Base-by-base conservation (phyloP, 2,113 vertebrate genomes). In the Notothenia rossii region DNA sequence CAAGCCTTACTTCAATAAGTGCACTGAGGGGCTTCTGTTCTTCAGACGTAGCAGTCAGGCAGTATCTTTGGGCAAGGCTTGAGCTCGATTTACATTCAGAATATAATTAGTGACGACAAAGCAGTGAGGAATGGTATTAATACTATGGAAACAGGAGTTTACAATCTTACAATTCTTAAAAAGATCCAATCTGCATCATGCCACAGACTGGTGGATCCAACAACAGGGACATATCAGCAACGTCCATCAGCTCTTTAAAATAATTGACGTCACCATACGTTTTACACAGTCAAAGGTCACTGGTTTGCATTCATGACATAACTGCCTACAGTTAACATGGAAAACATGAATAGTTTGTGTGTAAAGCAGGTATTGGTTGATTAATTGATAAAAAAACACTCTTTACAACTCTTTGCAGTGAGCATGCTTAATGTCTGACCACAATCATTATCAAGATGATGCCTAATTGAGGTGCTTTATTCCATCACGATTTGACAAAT, bases 1-100 rank as follows among this genome's bases (percentile, higher is more conserved):
- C 70, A 74, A 40, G 67, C 40, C 18, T 10, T 1, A 4, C 58
- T 46, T 56, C 29, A 72, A 1, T 65, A 51, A 77, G 58, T 49
- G 60, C 20, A 51, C 11, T 5, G 10, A 63, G 36, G n/a, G 59
- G 56, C 13, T 46, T 76, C 15, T 72, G 36, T 75, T 43, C 18
- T 48, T 68, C 66, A 43, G 55, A 43, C 48, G 25, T 12, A 33
- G 18, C 12, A 7, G 25, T 61, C 66, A 20, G 25, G 12, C 78
- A 55, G 29, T 20, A 18, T 2, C 48, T 63, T 49, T 20, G 49
- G 29, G 40, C 10, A 12, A 18, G 5, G 9, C 50, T n/a, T 1
- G 15, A 51, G 11, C 10, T 62, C 25, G 11, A 4, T 22, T 62
- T 56, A 46, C 59, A 58, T 63, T 70, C 48, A 5, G 58, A 43